Percentiles rank a stretch among this genome's conserved stretches.
Conservation (phyloP, 2,113 vertebrate species). For the Bos javanicus region DNA sequence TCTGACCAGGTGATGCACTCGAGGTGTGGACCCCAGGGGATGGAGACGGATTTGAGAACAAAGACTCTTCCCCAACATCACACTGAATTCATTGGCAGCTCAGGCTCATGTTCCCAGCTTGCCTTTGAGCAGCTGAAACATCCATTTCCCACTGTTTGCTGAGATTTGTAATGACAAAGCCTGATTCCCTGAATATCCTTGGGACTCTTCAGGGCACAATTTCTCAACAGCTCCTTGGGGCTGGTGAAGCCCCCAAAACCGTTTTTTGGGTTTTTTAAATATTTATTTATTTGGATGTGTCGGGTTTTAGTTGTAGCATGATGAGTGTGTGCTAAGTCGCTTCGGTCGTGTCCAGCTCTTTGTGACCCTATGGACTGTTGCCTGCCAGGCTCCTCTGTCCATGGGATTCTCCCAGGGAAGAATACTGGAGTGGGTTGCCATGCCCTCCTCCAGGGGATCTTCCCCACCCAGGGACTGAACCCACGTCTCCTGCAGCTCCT, state of each 20-base stretch:
- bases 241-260: not conserved
- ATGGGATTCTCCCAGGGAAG: not conserved
- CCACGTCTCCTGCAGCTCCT: not conserved
- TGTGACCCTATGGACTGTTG: not conserved
- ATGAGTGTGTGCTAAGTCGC: not conserved
- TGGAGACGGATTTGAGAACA: not conserved
- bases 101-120: not conserved
- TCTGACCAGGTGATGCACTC: slow-evolving; percentile 69
- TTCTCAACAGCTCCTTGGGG: not conserved
- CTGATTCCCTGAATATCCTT: not conserved
- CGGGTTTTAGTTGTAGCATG: not conserved
- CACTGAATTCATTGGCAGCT: not conserved
- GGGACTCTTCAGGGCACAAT: no score
- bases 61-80: not conserved
- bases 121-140: not conserved
- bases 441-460: not conserved
- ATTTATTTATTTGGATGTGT: not conserved
- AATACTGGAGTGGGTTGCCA: not conserved
- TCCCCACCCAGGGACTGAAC: not conserved
- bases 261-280: not conserved
- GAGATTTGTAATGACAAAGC: not conserved
- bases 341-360: not conserved
- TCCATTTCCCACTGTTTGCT: not conserved
- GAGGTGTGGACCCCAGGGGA: not conserved
- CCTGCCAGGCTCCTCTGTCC: not conserved